A percentile compares a stretch with the other conserved stretches of the same genome.
phyloP scores from a whole-genome alignment of 1,140 invertebrate species.

The Drosophila ironensis region DNA sequence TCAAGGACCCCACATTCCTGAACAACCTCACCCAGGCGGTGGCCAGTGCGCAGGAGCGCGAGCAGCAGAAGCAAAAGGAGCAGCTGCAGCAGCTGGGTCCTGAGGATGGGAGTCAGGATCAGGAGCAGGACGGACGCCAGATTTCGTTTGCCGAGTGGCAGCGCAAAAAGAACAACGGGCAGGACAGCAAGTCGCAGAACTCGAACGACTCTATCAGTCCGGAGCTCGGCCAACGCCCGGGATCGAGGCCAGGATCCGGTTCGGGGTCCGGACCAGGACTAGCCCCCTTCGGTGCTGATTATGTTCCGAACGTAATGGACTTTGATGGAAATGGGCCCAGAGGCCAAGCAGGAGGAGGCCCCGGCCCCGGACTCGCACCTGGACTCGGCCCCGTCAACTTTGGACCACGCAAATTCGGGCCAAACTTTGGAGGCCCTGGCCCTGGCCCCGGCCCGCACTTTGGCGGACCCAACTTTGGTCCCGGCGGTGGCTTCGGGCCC shows the following conservation, averaged over 20 bases:
- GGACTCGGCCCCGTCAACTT: slow-evolving; percentile 22
- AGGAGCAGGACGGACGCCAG: slow-evolving; percentile 6
- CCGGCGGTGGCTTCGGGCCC: slow-evolving; percentile 15
- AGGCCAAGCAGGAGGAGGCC: not conserved
- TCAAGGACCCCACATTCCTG: slow-evolving; percentile 69
- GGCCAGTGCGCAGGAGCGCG: slow-evolving; percentile 56
- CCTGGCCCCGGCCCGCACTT: not conserved
- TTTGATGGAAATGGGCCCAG: slow-evolving; percentile 27
- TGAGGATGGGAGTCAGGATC: slow-evolving; percentile 7
- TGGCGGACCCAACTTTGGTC: slow-evolving; percentile 34
- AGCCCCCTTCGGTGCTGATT: not conserved
- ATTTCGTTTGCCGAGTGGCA: slow-evolving; percentile 71
- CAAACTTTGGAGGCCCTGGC: not conserved
- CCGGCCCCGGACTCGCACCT: not conserved
- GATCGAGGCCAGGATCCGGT: not conserved
- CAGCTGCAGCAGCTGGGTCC: not conserved
- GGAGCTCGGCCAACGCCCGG: slow-evolving; percentile 15
- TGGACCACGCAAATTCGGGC: slow-evolving; percentile 28
- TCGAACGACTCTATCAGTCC: not conserved
- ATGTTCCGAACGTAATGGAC: slow-evolving; percentile 8
- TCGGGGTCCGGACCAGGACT: no score
- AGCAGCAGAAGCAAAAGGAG: slow-evolving; percentile 11
- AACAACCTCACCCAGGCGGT: slow-evolving; percentile 63
- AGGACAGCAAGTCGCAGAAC: slow-evolving; percentile 6
- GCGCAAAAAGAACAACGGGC: slow-evolving; percentile 46